A percentile compares a stretch with the other conserved stretches of the same genome.
phyloP scores from a whole-genome alignment of 2,797 vertebrate species.

The Chelonia mydas region DNA sequence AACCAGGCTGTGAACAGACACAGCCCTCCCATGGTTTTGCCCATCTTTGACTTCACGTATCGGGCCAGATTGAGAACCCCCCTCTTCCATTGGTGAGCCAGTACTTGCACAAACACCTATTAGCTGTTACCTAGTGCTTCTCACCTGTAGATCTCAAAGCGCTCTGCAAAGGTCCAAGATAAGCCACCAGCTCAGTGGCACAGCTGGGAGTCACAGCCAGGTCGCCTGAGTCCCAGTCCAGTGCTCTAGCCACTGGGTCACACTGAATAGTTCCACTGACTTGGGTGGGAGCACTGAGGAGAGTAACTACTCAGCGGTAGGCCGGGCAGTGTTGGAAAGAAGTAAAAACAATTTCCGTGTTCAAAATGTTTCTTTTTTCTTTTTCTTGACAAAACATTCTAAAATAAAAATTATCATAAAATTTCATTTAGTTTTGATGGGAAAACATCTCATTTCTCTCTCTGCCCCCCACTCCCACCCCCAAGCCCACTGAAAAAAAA shows the following conservation, averaged over 20 bases:
- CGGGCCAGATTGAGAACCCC: background rate
- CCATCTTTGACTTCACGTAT: rapidly evolving
- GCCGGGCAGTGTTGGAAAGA: background rate
- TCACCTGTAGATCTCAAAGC: background rate
- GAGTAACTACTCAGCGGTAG: background rate
- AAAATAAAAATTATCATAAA: background rate
- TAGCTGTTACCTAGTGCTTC: background rate
- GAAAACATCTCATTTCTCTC: background rate
- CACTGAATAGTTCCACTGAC: background rate
- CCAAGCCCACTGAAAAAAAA: background rate
- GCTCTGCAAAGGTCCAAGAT: background rate
- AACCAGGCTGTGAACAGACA: background rate
- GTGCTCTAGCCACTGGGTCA: background rate
- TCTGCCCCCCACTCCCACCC: background rate
- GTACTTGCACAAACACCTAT: background rate
- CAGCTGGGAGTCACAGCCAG: background rate
- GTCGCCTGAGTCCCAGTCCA: background rate
- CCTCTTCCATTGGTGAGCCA: background rate
- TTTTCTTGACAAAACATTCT: background rate
- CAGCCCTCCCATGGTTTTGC: background rate
- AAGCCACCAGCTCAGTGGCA: background rate
- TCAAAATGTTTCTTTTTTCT: background rate
- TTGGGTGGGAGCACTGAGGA: background rate
- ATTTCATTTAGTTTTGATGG: background rate
- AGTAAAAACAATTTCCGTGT: background rate